Evolutionary conservation across 2,888 invertebrate species (phyloP), one percentile per base, ranked within the genome.

Genomic region (Dusona sp.): DNA sequence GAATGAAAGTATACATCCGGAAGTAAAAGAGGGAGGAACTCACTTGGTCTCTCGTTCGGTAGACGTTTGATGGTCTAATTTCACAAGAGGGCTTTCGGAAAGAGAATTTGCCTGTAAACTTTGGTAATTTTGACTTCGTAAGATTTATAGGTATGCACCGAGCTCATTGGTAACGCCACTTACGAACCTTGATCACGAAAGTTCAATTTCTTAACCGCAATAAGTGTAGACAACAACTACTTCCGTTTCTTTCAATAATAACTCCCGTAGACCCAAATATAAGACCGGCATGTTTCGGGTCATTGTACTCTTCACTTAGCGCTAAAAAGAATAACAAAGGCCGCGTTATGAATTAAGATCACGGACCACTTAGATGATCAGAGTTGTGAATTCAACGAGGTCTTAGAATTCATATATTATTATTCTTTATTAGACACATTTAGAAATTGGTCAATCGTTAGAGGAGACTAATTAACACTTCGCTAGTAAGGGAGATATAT

Each of bases 141-240:
- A 61, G 61, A 68, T 72, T 73, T 13, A 2, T 67, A 64, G 33
- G 67, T 22, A 67, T 72, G 51, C 29, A 64, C 51, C 45, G 79
- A 51, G 65, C 70, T 84, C 51, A 61, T 57, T 79, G 84, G 85
- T 88, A 89, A 89, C 88, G 87, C 88, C 86, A 88, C 88, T 90
- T 90, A 89, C 89, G 89, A 89, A 65, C 85, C 88, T 72, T 81
- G 73, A 84, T 83, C 81, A 87, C 83, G 86, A 83, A 87, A 87
- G 86, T 88, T 89, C 79, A 88, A 88, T 81, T 85, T 80, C 88
- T 88, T 25, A 36, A 51, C 48, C 51, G 22, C 54, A 51, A 64
- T 36, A 42, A 65, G 33, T 79, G 64, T 70, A 61, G 33, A 70
- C 22, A 74, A 51, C 78, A 48, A 42, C 48, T 19, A 45, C 48